These are phyloP conservation scores for Scopus umbretta DNA, from an alignment of 2,113 vertebrate species.

Conservation along the genomic window DNA sequence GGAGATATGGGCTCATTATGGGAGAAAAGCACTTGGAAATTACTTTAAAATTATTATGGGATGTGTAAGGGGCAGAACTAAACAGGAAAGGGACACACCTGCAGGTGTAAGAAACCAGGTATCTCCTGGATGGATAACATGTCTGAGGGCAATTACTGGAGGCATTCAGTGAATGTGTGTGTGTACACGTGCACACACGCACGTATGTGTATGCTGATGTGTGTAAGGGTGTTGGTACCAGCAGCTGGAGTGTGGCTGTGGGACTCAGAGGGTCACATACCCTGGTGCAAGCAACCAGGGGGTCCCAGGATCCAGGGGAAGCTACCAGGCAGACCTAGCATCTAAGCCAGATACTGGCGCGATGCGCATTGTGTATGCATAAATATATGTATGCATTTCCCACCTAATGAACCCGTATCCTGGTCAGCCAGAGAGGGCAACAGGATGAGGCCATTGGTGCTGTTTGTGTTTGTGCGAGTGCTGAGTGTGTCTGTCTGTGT, in stretches of 20 bases:
- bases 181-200: neutral
- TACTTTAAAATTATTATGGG: neutral
- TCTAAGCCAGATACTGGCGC: neutral
- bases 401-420: neutral
- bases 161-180: neutral
- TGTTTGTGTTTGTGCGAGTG: neutral
- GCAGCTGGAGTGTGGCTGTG: fast-evolving
- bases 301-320: neutral
- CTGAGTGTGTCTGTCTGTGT: neutral
- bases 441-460: neutral
- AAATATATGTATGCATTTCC: neutral
- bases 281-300: neutral
- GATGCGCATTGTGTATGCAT: neutral
- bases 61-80: neutral
- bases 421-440: neutral
- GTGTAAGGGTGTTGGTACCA: neutral
- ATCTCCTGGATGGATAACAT: neutral
- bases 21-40: neutral
- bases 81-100: neutral
- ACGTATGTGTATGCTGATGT: neutral
- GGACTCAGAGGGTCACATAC: too few relatives aligned
- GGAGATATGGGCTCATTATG: neutral
- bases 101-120: neutral
- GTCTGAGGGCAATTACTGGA: neutral
- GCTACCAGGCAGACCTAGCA: neutral